phyloP scores from a whole-genome alignment of 2,888 invertebrate genomes.

The Stenodema calcarata region DNA sequence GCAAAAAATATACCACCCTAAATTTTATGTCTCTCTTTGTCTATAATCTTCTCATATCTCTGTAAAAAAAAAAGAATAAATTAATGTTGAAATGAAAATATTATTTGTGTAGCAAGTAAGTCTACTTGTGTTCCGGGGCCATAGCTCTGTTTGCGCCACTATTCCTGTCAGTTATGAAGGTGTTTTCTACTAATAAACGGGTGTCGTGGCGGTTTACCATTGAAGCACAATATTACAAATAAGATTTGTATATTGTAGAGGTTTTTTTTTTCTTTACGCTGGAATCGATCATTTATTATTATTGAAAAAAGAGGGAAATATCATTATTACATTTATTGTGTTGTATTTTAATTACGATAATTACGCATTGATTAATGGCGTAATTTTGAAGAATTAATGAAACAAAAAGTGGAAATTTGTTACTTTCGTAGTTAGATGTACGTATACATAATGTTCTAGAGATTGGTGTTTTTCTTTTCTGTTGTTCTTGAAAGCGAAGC shows the following conservation, averaged over 20 bases:
- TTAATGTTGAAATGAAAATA: not conserved
- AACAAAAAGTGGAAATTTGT: not conserved
- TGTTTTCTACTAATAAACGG: not conserved
- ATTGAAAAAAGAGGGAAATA: not conserved
- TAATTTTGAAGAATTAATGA: not conserved
- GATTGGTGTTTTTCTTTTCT: not conserved
- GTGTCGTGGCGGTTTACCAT: not conserved
- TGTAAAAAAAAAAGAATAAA: not conserved
- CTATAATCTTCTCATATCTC: conserved; percentile 20
- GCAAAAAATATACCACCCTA: not conserved
- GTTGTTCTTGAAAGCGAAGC: not conserved
- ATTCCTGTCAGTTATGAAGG: not conserved
- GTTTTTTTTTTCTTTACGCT: not conserved
- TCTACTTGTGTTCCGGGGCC: conserved; percentile 5
- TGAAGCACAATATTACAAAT: conserved; percentile 24
- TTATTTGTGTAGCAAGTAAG: conserved; percentile 1
- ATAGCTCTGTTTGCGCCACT: conserved; percentile 1
- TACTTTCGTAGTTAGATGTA: not conserved
- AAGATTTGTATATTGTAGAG: conserved; percentile 30
- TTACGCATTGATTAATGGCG: not conserved
- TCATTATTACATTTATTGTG: not conserved
- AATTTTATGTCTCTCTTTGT: conserved; percentile 5
- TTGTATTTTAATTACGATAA: not conserved
- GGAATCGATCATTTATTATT: not conserved
- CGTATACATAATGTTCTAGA: not conserved